A percentile compares a stretch with the other conserved stretches of the same genome.
Evolutionary conservation across 2,113 vertebrate genomes (phyloP).

Genomic region (Chaetodon auriga): DNA sequence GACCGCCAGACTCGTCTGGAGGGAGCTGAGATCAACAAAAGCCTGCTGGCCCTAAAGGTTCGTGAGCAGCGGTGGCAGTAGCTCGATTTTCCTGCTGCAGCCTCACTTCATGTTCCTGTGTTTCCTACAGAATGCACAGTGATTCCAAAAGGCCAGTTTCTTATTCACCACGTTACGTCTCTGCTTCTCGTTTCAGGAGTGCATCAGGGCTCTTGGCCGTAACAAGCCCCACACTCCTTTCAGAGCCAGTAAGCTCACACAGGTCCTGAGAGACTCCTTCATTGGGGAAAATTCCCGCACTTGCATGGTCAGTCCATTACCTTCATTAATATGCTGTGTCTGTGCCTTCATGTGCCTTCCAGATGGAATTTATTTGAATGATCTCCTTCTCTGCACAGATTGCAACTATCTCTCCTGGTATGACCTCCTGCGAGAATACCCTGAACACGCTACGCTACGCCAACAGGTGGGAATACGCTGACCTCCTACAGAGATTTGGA

Average conservation of each 20-base stretch:
- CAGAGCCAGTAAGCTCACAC: conserved; percentile 98
- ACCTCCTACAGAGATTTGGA: not conserved
- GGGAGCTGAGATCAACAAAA: conserved; percentile 99
- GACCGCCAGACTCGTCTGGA: conserved; percentile 96
- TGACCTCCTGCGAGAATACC: conserved; percentile 99
- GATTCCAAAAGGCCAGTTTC: rapidly evolving
- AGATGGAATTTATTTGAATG: not conserved
- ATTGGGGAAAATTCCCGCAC: conserved; percentile 99
- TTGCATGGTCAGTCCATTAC: conserved; percentile 90
- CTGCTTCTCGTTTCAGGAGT: conserved; percentile 86
- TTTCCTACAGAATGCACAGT: not conserved
- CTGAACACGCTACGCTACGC: conserved; percentile 98
- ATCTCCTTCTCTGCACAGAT: conserved; percentile 83
- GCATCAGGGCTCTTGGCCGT: conserved; percentile 96
- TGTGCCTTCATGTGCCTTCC: not conserved
- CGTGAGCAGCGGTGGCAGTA: conserved; percentile 5
- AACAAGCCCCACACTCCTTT: conserved; percentile 99
- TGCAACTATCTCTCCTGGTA: conserved; percentile 97
- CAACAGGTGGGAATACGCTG: conserved; percentile 90
- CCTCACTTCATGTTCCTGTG: not conserved
- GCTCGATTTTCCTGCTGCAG: not conserved
- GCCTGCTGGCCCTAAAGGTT: conserved; percentile 98
- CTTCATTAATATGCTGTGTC: not conserved
- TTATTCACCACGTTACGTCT: not conserved
- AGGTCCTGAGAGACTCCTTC: conserved; percentile 98